Base-by-base conservation (phyloP, 2,113 vertebrate species). In the Burhinus oedicnemus region DNA sequence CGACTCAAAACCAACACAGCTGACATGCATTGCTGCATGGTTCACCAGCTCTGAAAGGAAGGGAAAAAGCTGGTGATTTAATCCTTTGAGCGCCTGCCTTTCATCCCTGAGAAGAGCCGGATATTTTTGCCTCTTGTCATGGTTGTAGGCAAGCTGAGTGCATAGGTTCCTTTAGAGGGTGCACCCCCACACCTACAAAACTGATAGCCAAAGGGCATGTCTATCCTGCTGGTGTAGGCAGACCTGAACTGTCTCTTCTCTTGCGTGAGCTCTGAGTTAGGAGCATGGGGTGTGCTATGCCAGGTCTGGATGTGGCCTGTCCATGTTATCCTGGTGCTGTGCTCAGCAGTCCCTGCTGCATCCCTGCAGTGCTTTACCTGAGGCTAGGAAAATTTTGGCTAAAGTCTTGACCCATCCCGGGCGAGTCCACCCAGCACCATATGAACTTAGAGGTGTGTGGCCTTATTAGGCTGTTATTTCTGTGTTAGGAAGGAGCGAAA, bases 11-110 rank as follows among this genome's bases (percentile, higher is more conserved):
- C 80, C 90, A 89, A 69, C 95, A 82, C 38, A 34, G 90, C 94
- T 71, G 92, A 75, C 88, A 45, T 9, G 9, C 47, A 36, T 81
- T 29, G 45, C 76, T 16, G 95, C 94, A 89, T 40, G 89, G 47
- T 84, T 95, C 94, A 92, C 92, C 72, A 8, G 92, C 90, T 92
- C 90, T 42, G 49, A 96, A 94, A 95, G 92, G 93, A 93, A 17
- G 52, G 81, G 69, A 19, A 95, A 72, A 69, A 70, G 79, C 83
- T 90, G 95, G 74, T 85, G 90, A 85, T 47, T 55, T 93, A 93
- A 97, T 95, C 92, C 65, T 78, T 22, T 51, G 77, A 94, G 88
- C 2, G 38, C 30, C 47, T 76, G 72, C 86, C 86, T 94, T 95
- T 96, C 89, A 96, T 92, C 68, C 89, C 16, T 25, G 2, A 26